Percentiles rank a stretch among this genome's conserved stretches.
Conservation (phyloP, 2,113 vertebrate species). For the Nerophis ophidion region DNA sequence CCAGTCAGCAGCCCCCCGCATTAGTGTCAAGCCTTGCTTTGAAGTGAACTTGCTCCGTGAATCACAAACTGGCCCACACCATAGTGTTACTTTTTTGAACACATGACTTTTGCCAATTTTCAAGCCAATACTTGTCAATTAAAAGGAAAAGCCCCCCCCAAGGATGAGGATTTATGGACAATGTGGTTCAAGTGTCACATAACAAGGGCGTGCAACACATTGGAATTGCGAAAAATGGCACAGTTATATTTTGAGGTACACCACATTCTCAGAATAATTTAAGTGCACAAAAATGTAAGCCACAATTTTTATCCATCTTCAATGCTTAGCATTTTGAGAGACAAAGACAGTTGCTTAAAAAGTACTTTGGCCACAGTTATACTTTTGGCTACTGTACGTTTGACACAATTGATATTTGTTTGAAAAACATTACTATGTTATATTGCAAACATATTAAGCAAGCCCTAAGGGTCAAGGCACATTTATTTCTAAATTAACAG, state of each 20-base stretch:
- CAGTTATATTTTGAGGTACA: not conserved
- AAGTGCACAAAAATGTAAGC: not conserved
- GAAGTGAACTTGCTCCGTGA: constrained; percentile 13
- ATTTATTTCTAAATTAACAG: too few species aligned
- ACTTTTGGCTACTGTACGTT: too few species aligned
- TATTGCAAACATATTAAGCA: too few species aligned
- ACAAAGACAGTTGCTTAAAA: not conserved
- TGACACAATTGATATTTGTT: too few species aligned
- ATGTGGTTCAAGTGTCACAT: not conserved
- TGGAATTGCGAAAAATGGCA: not conserved
- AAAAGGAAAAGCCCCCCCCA: not conserved
- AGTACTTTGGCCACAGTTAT: too few species aligned
- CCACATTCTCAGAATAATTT: not conserved
- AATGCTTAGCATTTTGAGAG: not conserved
- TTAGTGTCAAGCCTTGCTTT: constrained; percentile 43
- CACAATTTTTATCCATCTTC: not conserved
- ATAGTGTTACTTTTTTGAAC: not conserved
- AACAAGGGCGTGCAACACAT: not conserved
- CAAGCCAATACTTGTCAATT: not conserved
- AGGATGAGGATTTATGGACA: not conserved
- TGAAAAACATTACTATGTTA: too few species aligned
- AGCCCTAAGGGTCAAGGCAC: too few species aligned
- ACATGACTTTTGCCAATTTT: not conserved
- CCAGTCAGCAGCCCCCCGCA: constrained; percentile 16
- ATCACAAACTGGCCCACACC: constrained; percentile 5